Base-by-base conservation (phyloP, 2,888 invertebrate species). In the Nudaria mundana region DNA sequence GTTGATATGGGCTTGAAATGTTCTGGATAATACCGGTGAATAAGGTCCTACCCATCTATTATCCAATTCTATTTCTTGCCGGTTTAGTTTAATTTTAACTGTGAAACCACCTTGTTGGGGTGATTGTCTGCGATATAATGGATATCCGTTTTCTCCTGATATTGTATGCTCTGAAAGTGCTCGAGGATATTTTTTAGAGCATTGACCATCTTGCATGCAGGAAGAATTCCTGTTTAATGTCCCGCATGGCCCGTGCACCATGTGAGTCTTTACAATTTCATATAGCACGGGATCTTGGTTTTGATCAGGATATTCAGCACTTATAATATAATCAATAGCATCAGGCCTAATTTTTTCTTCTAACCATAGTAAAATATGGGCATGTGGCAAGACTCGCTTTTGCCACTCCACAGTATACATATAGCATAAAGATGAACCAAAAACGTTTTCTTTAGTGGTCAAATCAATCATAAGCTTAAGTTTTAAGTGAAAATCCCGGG, bases 351-450 rank as follows among this genome's bases (percentile, higher is more conserved):
- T n/a, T 20, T 36, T 41, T 2, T 30, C 16, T 30, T 24, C 5
- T 11, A n/a, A 26, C 33, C 44, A 37, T 30, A 30, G 14, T n/a
- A 16, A 34, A 2, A 31, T 31, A 5, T 31, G 31, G 12, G 14
- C 18, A 11, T 31, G 25, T 11, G 31, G 22, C 8, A 31, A 26
- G 13, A 15, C 26, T 7, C 25, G 35, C 30, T 50, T 50, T 28
- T 50, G 50, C 49, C 37, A 49, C 34, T 48, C 46, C n/a, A 50
- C 35, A 20, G 34, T 42, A 24, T 44, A 48, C 44, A 52, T 44
- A 37, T 37, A 51, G 33, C 44, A 55, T 22, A 41, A 38, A 42
- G 30, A 43, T 30, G 39, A n/a, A 3, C 31, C 31, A 8, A 31
- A 18, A 11, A 31, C 14, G 2, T 18, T 20, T 20, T 20, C 31